Conservation (phyloP, 2,888 invertebrate species). For the Camptogramma bilineatum region DNA sequence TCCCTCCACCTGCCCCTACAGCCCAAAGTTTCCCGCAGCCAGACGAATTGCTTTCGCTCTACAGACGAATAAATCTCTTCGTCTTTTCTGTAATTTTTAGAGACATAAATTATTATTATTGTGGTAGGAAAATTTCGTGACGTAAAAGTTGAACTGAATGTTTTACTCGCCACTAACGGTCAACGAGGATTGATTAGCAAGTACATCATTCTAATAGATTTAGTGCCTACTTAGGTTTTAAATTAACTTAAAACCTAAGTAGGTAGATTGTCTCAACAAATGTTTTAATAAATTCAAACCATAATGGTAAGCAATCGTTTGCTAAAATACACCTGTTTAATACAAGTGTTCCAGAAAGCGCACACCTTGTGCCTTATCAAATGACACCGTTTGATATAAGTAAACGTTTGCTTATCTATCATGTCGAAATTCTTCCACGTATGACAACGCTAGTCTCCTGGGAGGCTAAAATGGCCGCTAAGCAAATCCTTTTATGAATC, state of each 20-base stretch:
- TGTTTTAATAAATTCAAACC: background rate
- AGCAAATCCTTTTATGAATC: no score
- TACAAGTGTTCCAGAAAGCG: constrained; percentile 68
- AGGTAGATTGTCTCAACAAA: no score
- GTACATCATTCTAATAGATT: no score
- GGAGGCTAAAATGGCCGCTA: no score
- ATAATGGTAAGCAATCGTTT: background rate
- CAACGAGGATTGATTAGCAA: no score
- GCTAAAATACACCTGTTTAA: constrained; percentile 48
- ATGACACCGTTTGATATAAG: constrained; percentile 84
- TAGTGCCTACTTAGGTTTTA: no score
- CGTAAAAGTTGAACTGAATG: background rate
- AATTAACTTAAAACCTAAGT: no score
- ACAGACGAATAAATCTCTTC: constrained; percentile 41
- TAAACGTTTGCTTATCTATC: constrained; percentile 77
- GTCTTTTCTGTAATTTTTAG: constrained; percentile 26
- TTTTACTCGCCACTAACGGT: background rate
- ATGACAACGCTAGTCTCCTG: constrained; percentile 60
- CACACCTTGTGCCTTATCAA: constrained; percentile 79
- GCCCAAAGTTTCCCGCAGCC: constrained; percentile 43
- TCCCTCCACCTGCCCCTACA: constrained; percentile 36
- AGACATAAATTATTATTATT: constrained; percentile 2
- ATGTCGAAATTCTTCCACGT: constrained; percentile 84
- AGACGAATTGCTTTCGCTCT: constrained; percentile 46
- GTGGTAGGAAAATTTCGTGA: constrained; percentile 9